phyloP scores from a whole-genome alignment of 2,888 invertebrate species.

The Asteroscopus sphinx region DNA sequence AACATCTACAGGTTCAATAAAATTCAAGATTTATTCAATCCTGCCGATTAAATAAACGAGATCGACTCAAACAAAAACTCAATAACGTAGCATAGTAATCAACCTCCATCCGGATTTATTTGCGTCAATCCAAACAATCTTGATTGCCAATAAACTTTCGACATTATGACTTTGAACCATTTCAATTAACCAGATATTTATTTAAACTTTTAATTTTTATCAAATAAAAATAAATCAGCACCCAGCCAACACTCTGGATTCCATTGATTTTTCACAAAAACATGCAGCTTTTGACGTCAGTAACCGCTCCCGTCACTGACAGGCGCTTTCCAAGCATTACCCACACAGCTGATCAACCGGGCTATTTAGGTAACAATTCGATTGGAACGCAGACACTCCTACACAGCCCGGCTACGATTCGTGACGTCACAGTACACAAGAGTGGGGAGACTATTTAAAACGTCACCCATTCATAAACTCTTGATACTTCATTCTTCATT shows the following conservation, averaged over 20 bases:
- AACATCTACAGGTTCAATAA: conserved; percentile 9
- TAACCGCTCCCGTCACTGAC: conserved; percentile 15
- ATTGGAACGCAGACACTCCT: conserved; percentile 79
- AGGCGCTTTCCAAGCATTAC: conserved; percentile 58
- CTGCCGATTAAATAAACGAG: conserved; percentile 26
- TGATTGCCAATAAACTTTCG: conserved; percentile 49
- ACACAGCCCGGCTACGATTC: conserved; percentile 60
- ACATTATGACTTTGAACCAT: conserved; percentile 44
- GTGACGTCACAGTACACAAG: conserved; percentile 70
- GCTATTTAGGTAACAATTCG: conserved; percentile 75
- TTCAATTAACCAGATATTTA: conserved; percentile 41
- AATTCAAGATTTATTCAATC: conserved; percentile 18
- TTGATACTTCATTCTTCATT: conserved; percentile 78
- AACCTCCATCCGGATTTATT: conserved; percentile 37
- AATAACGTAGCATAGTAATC: conserved; percentile 12
- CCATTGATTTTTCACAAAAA: conserved; percentile 21
- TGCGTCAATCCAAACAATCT: conserved; percentile 35
- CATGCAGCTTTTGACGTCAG: conserved; percentile 35
- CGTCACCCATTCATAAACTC: conserved; percentile 88
- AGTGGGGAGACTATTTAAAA: conserved; percentile 77
- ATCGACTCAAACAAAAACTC: conserved; percentile 17
- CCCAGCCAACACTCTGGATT: conserved; percentile 12
- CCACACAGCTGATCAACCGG: conserved; percentile 68
- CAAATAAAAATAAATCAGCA: conserved; percentile 25
- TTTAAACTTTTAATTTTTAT: conserved; percentile 24